Evolutionary conservation across 2,113 vertebrate genomes (phyloP).

Genomic region (Sialia sialis): DNA sequence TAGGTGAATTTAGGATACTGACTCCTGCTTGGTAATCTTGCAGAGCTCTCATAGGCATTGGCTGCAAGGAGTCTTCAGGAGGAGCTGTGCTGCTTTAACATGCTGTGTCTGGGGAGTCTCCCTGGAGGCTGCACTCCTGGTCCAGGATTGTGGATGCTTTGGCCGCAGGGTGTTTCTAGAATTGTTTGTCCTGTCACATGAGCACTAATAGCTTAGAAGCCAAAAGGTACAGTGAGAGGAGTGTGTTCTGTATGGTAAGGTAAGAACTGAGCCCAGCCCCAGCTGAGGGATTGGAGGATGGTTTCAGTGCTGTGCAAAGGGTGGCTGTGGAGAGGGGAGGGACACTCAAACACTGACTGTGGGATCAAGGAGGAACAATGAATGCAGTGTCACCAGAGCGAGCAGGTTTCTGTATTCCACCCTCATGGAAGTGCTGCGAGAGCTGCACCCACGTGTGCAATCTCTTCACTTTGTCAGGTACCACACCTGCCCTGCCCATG

Average conservation of each 20-base stretch:
- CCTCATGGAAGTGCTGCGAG: neutral
- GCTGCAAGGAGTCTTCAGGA: neutral
- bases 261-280: neutral
- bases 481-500: neutral
- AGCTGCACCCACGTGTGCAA: accelerated
- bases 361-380: neutral
- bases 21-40: neutral
- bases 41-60: neutral
- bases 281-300: neutral
- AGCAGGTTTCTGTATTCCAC: neutral
- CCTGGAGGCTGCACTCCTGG: neutral
- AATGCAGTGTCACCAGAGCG: neutral
- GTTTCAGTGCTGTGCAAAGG: neutral
- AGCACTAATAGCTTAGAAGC: neutral
- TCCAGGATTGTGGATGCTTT: neutral
- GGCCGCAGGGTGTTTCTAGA: neutral
- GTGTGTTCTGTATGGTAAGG: neutral
- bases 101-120: neutral
- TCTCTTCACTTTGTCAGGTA: neutral
- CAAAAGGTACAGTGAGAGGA: neutral
- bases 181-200: neutral
- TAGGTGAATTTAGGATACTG: neutral
- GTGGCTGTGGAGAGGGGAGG: neutral
- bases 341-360: neutral
- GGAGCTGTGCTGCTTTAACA: neutral